A percentile compares a stretch with the other conserved stretches of the same genome.
Conservation (phyloP, 2,888 invertebrate species). For the Tenthredo amoena region DNA sequence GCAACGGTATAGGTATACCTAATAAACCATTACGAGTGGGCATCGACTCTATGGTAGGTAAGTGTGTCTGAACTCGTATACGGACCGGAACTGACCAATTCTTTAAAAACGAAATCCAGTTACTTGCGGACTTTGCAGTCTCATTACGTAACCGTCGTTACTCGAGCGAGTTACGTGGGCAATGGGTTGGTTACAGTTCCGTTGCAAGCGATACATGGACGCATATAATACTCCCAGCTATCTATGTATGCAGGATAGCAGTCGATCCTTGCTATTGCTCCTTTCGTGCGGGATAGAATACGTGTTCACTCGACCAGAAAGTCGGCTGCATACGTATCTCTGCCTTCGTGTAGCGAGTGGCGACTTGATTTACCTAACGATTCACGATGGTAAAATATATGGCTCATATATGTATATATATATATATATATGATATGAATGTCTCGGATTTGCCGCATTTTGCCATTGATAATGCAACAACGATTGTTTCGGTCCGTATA, state of each 20-base stretch:
- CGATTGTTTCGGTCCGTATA: background rate
- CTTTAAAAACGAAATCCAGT: constrained; percentile 48
- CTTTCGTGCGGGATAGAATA: constrained; percentile 56
- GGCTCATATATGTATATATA: background rate
- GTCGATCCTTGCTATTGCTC: constrained; percentile 25
- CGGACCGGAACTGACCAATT: constrained; percentile 51
- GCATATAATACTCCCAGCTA: background rate
- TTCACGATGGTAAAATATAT: constrained; percentile 28
- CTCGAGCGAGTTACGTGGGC: constrained; percentile 65
- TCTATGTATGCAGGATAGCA: constrained; percentile 21
- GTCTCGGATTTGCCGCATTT: background rate
- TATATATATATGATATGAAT: background rate
- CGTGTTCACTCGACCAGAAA: constrained; percentile 61
- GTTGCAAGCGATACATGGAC: constrained; percentile 19
- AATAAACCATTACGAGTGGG: background rate
- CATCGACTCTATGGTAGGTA: background rate
- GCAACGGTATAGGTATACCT: background rate
- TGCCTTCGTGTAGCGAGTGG: constrained; percentile 31
- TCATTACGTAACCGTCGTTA: constrained; percentile 53
- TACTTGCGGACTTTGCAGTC: constrained; percentile 45
- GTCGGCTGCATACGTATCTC: constrained; percentile 14
- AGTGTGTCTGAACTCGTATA: background rate
- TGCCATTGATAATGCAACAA: background rate
- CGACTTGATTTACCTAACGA: constrained; percentile 40
- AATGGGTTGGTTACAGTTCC: constrained; percentile 44